Evolutionary conservation across 2,797 vertebrate species (phyloP).

Genomic region (Kryptopterus vitreolus): DNA sequence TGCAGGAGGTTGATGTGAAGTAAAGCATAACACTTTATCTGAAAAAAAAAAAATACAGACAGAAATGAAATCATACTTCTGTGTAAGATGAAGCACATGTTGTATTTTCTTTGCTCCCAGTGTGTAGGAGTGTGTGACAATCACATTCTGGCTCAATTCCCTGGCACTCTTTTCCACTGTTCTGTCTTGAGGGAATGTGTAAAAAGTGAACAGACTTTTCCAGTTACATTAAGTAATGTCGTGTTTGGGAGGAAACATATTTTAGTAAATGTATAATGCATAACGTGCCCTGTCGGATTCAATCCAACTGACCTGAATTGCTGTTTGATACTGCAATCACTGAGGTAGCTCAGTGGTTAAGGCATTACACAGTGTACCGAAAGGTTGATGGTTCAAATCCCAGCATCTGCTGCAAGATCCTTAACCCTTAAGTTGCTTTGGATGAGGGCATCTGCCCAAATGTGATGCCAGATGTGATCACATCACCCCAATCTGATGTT

Average conservation of each 20-base stretch:
- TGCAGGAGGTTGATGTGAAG: slow-evolving; percentile 25
- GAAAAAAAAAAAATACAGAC: background rate
- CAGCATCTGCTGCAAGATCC: no score
- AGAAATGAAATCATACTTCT: slow-evolving; percentile 23
- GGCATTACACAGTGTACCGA: no score
- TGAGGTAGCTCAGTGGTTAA: no score
- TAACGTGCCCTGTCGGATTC: background rate
- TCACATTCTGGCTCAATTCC: slow-evolving; percentile 34
- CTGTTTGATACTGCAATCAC: no score
- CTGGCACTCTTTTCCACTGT: slow-evolving; percentile 23
- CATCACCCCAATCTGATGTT: no score
- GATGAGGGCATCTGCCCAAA: no score
- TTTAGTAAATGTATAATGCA: background rate
- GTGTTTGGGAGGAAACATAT: background rate
- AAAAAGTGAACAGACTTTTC: slow-evolving; percentile 30
- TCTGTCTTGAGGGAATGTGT: slow-evolving; percentile 34
- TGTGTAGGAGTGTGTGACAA: background rate
- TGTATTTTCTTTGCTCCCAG: slow-evolving; percentile 19
- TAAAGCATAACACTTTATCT: slow-evolving; percentile 40
- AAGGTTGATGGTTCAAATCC: no score
- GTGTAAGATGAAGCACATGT: background rate
- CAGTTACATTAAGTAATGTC: background rate
- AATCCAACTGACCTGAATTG: background rate
- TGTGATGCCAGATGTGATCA: no score
- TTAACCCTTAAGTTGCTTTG: no score